Evolutionary conservation across 2,888 invertebrate genomes (phyloP), one percentile per base, ranked within the genome.

Genomic region (Stenurella melanura): DNA sequence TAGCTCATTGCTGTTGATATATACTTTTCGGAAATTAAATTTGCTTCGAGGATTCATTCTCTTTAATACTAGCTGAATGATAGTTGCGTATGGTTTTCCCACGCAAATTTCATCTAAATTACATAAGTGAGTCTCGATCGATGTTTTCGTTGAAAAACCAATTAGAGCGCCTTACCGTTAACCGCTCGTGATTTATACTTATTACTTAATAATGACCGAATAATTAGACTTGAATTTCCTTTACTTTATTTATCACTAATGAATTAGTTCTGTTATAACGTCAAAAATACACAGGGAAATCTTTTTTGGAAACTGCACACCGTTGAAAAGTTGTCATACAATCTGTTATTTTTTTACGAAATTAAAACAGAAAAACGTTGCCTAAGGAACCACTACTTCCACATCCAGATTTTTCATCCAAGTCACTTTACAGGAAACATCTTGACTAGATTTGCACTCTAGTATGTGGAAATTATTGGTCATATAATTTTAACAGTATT

Each of bases 1-100:
- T 78, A 76, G 79, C 69, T 81, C 79, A 76, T 83, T 80, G 79
- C 83, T 79, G 83, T 83, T 85, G 78, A 83, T 82, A 83, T 84
- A 85, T 83, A 83, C 78, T 82, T 78, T 75, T 80, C 83, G 85
- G 84, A 85, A 86, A 86, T 86, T 86, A 84, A 83, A 84, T 81
- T 84, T 81, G 77, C 74, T 72, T 67, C 54, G 19, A 50, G 50
- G 21, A 67, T 54, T 67, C 61, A 34, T 61, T 61, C 26, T 26
- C 15, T 61, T 21, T 61, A 61, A 61, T 30, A 17, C 61, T 21
- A 34, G 34, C 30, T 61, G 61, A 69, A 58, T 69, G 69, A 69
- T 69, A 58, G 69, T 30, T 69, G 57, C 69, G 69, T 69, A 30
- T 57, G 69, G 42, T 30, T 57, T 50, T 56, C 68, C 17, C 69